Evolutionary conservation across 2,888 invertebrate species (phyloP).

Genomic region (Diarsia mendica): DNA sequence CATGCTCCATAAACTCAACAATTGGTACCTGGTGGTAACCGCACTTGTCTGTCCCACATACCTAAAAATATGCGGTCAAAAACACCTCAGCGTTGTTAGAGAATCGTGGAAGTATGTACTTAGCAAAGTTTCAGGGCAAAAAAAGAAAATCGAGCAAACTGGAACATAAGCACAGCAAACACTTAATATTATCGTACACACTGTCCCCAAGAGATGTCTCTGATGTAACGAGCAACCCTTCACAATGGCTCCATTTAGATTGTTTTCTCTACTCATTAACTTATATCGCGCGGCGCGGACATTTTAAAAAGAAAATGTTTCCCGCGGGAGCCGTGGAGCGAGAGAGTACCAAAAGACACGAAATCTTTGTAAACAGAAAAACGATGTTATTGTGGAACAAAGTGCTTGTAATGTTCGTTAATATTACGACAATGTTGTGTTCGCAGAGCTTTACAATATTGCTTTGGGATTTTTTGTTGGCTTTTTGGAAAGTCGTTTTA

Average conservation of each 20-base stretch:
- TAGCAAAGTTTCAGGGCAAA: not conserved
- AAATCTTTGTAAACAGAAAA: constrained; percentile 23
- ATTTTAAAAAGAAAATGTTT: constrained; percentile 54
- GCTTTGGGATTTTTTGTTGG: not conserved
- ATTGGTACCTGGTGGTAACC: too few relatives aligned
- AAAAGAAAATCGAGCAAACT: not conserved
- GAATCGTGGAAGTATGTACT: not conserved
- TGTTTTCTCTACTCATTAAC: constrained; percentile 66
- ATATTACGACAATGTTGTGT: constrained; percentile 39
- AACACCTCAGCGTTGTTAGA: not conserved
- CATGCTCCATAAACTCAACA: not conserved
- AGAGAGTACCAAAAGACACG: not conserved
- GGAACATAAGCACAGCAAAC: constrained; percentile 2
- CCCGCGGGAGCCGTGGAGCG: constrained; percentile 37
- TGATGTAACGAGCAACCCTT: constrained; percentile 62
- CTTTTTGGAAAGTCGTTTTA: not conserved
- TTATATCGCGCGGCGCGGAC: constrained; percentile 44
- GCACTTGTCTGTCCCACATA: too few relatives aligned
- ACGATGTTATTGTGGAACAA: constrained; percentile 41
- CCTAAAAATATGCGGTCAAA: not conserved
- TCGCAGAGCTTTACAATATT: constrained; percentile 9
- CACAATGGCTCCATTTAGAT: constrained; percentile 68
- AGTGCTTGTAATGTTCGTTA: constrained; percentile 46
- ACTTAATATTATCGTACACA: constrained; percentile 54
- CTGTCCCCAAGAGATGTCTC: constrained; percentile 26